Percentiles rank a stretch among this genome's conserved stretches.
Conservation (phyloP, 2,113 vertebrate species). For the Arenaria interpres region DNA sequence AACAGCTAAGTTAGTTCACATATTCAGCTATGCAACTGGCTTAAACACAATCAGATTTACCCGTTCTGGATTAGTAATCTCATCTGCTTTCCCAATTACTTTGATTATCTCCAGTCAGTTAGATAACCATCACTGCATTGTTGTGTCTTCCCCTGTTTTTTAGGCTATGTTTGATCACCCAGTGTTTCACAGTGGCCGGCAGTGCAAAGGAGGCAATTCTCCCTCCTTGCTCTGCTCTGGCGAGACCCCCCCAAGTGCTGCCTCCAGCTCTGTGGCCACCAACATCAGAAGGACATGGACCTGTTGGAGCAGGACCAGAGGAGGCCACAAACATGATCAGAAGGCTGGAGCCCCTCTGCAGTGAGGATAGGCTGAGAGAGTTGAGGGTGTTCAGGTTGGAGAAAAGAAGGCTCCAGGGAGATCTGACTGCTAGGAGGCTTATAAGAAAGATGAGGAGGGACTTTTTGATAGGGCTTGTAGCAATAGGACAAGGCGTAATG, state of each 20-base stretch:
- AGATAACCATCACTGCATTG: neutral
- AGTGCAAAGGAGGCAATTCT: neutral
- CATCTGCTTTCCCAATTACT: neutral
- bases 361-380: neutral
- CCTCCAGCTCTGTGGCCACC: neutral
- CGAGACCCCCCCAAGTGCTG: neutral
- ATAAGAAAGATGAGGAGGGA: neutral
- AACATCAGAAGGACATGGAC: neutral
- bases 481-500: neutral
- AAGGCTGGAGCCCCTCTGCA: neutral
- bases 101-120: neutral
- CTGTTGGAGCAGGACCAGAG: neutral
- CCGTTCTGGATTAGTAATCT: neutral
- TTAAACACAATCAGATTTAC: neutral
- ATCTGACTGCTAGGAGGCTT: neutral
- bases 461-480: neutral
- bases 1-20: neutral
- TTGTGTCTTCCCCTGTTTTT: neutral
- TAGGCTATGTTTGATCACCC: neutral
- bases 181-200: neutral
- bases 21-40: neutral
- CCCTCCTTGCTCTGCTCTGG: neutral
- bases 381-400: neutral
- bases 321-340: neutral
- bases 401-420: neutral